Evolutionary conservation across 2,113 vertebrate species (phyloP), one percentile per base, ranked within the genome.

Genomic region (Cochlearius cochlearius): DNA sequence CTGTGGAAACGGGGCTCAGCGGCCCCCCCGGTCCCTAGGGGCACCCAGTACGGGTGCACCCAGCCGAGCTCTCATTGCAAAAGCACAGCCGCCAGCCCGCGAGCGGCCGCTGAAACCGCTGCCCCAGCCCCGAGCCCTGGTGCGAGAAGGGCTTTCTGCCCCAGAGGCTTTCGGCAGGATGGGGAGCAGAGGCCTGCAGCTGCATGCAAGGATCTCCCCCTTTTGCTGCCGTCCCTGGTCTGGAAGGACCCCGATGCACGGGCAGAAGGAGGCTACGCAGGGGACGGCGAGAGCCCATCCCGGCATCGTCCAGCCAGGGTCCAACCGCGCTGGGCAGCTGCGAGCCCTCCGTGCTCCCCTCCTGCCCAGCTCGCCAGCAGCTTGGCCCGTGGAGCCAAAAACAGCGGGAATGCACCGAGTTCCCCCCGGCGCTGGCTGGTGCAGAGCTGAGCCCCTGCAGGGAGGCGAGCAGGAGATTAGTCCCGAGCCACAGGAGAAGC

Each of bases 391-490:
- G 7, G 45, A 76, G 55, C 26, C 5, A 1, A n/a, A 26, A 59
- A 4, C 64, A n/a, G 39, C 5, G 2, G 5, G 5, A 47, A 32
- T 56, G 63, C 36, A 36, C 7, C 1, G 12, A 58, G 39, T 1
- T 49, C 23, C 22, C 80, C 23, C 25, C 6, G 1, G 0, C 45
- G 41, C 13, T 41, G 6, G 4, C 4, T 0, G 0, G 84, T 1
- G 2, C 59, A 45, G 59, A n/a, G 53, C 29, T 0, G 30, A 77
- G 19, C 30, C 39, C 78, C 39, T 5, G 0, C 17, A 0, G 55
- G 60, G 74, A 52, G 36, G n/a, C 1, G 2, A 74, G 45, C 12
- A 10, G 82, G 86, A 77, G 52, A 66, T 56, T n/a, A 86, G 60
- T 63, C 30, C 55, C 0, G 5, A 86, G 50, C 23, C 0, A 1